phyloP scores from a whole-genome alignment of 2,113 vertebrate genomes.

The Cinclus mexicanus region DNA sequence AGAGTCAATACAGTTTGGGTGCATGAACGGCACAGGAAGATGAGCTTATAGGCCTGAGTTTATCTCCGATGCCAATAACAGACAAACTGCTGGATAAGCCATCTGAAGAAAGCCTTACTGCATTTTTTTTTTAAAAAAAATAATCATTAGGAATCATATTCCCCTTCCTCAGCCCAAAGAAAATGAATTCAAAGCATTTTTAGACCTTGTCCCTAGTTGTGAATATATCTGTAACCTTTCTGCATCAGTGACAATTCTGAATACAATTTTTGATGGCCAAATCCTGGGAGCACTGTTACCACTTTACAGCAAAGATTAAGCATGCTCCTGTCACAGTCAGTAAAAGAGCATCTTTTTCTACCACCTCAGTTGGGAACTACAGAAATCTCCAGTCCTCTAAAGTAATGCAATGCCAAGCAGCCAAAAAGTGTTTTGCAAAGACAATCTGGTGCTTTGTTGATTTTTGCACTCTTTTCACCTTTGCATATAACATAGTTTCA shows the following conservation, averaged over 20 bases:
- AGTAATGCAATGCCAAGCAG: neutral
- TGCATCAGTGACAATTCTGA: neutral
- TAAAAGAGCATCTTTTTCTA: neutral
- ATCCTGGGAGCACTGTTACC: neutral
- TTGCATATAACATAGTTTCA: neutral
- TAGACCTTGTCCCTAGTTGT: neutral
- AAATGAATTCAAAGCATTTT: neutral
- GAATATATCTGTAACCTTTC: neutral
- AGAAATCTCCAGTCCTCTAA: neutral
- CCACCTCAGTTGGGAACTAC: fast-evolving
- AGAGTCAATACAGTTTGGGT: neutral
- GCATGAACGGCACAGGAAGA: neutral
- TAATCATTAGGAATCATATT: neutral
- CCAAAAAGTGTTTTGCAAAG: neutral
- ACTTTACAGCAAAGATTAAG: neutral
- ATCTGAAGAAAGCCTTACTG: neutral
- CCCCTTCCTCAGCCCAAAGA: neutral
- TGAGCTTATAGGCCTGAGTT: neutral
- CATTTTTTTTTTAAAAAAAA: neutral
- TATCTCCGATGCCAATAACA: neutral
- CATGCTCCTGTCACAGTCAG: neutral
- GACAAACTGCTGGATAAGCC: neutral
- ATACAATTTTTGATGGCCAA: neutral
- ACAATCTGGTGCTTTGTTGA: neutral
- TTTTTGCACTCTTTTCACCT: neutral